Conservation (phyloP, 2,113 vertebrate species). For the Xenopus borealis region DNA sequence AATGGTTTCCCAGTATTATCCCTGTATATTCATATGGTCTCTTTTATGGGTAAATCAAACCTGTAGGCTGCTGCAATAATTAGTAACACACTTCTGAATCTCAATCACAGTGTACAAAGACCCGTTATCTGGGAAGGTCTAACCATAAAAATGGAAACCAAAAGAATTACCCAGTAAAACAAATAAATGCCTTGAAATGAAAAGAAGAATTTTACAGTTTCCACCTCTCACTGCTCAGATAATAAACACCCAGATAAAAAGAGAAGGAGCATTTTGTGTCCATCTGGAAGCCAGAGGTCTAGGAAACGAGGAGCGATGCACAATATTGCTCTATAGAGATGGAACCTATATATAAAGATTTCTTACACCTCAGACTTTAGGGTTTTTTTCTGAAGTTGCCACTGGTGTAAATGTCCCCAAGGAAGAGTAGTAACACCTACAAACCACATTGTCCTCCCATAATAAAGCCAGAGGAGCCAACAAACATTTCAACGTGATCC, state of each 20-base stretch:
- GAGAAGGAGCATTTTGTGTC: not conserved
- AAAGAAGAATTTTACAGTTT: not conserved
- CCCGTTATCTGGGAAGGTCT: not conserved
- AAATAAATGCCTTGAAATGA: too few relatives aligned
- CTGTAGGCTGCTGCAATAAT: not conserved
- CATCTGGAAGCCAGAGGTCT: slow-evolving; percentile 27
- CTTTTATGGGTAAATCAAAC: not conserved
- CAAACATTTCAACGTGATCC: too few relatives aligned
- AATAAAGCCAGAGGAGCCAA: too few relatives aligned
- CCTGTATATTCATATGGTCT: too few relatives aligned
- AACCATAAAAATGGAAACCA: not conserved
- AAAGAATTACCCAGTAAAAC: not conserved
- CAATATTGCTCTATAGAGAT: not conserved
- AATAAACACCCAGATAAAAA: slow-evolving; percentile 22
- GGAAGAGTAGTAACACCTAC: too few relatives aligned
- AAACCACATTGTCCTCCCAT: too few relatives aligned
- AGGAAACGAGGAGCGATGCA: not conserved
- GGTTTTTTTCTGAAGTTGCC: too few relatives aligned
- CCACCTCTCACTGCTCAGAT: not conserved
- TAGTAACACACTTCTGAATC: not conserved
- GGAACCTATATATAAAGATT: too few relatives aligned
- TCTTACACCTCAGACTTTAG: too few relatives aligned
- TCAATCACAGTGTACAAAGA: not conserved
- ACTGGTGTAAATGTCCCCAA: too few relatives aligned
- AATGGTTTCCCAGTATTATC: too few relatives aligned